Conservation (phyloP, 2,113 vertebrate species). For the Anguilla rostrata region DNA sequence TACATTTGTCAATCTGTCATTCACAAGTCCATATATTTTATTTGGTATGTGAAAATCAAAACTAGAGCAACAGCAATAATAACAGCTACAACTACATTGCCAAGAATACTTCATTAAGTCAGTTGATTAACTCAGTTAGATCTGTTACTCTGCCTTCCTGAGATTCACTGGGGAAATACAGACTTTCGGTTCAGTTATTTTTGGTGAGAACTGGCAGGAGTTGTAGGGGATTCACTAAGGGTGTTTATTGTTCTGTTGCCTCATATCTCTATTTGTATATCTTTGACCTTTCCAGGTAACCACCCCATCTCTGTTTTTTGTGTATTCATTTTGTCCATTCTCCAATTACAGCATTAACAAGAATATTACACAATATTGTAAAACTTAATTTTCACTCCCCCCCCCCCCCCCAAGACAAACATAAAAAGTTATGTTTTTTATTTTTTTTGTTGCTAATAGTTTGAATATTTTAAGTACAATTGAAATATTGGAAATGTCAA, state of each 20-base stretch:
- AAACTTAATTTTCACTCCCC: too few relatives aligned
- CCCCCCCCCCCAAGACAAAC: too few relatives aligned
- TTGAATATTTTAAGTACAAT: not conserved
- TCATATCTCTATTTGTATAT: slow-evolving; percentile 25
- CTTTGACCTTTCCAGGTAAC: not conserved
- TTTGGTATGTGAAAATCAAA: too few relatives aligned
- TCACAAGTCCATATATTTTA: not conserved
- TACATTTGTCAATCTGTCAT: not conserved
- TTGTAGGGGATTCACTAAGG: not conserved
- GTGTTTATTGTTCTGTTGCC: slow-evolving; percentile 9
- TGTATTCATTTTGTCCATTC: not conserved
- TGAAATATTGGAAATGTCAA: not conserved
- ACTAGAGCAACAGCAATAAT: not conserved
- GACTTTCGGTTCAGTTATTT: slow-evolving; percentile 27
- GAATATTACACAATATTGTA: too few relatives aligned
- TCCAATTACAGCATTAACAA: too few relatives aligned
- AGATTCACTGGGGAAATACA: not conserved
- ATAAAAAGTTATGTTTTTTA: too few relatives aligned
- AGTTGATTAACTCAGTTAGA: not conserved
- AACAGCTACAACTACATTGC: slow-evolving; percentile 10
- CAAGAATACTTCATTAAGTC: not conserved
- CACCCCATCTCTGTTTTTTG: not conserved
- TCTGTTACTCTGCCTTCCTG: slow-evolving; percentile 14
- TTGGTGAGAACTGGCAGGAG: slow-evolving; percentile 12
- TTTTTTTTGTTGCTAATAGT: too few relatives aligned